Base-by-base conservation (phyloP, 2,888 invertebrate genomes). In the Drosophila buzzatii region DNA sequence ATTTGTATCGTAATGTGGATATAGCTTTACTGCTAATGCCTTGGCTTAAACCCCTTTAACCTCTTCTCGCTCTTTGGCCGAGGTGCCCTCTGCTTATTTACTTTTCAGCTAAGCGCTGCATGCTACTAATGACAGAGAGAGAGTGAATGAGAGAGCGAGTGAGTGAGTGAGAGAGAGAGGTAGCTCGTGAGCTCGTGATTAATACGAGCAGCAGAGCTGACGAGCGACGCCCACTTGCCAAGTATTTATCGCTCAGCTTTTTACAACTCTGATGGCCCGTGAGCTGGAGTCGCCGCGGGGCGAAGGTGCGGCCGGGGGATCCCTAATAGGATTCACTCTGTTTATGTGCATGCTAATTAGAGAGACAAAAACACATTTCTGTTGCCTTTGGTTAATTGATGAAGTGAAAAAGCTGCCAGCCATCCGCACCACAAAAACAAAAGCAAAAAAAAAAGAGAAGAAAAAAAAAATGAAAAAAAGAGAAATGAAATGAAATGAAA, bases 311-410 rank as follows among this genome's bases (percentile, higher is more conserved):
- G 23, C 12, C n/a, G 18, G 52, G 6, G 47, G 18, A 67, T 68
- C 66, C 61, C 71, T 89, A 89, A 89, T 85, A 89, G 89, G 89
- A 85, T 89, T 85, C 85, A 67, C 82, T 80, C 78, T 89, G 90
- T 89, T 89, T 85, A 85, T 89, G 85, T 89, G 70, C 76, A 89
- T 85, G 89, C 89, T 85, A 89, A 85, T 85, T 89, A 53, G 53
- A 89, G 89, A 87, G 82, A 77, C 75, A 79, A 79, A 85, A 79
- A 89, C 86, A 85, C 85, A 85, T 78, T 87, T 85, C 72, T 89
- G 80, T 74, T 87, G 87, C 82, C 87, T 76, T 82, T 82, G 82
- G 78, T 87, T 89, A 85, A 85, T 85, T 85, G 89, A 85, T 89
- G 84, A 85, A 85, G 88, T 82, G 88, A 88, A 88, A 82, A 88